Base-by-base conservation (phyloP, 2,797 vertebrate species). In the Chanos chanos region DNA sequence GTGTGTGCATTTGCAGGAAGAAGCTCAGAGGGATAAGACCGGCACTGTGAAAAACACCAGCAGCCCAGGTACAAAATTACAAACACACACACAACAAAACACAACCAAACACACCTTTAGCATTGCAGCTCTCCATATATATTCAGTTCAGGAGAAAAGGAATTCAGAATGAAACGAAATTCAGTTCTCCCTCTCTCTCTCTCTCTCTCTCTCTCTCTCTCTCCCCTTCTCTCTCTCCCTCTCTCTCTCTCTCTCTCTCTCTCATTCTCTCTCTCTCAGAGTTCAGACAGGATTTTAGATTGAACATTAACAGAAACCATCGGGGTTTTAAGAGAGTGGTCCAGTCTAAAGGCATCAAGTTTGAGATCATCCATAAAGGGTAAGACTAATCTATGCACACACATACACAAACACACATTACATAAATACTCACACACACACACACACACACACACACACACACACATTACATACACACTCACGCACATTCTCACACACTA, bases 341-440 rank as follows among this genome's bases (percentile, higher is more conserved):
- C n/a, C 93, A 94, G 64, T 85, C 89, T 62, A 95, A 95, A 80
- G 92, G 93, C 68, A 83, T 97, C 80, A 95, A 94, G 79, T 92
- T 97, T 25, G 94, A 97, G 78, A 78, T 97, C 66, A 53, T 92
- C 34, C 93, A 95, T 77, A 95, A 93, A 70, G 94, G 94, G 94
- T 97, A 77, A 84, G 84, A 13, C 9, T 64, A 9, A 48, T n/a
- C n/a, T n/a, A n/a, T n/a, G n/a, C n/a, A n/a, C n/a, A n/a, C n/a
- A n/a, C n/a, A n/a, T n/a, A n/a, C n/a, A n/a, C n/a, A n/a, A n/a
- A n/a, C n/a, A n/a, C n/a, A n/a, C n/a, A n/a, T n/a, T n/a, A n/a
- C n/a, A n/a, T n/a, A n/a, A n/a, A n/a, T n/a, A n/a, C n/a, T n/a
- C n/a, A n/a, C 12, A 2, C 12, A 3, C 7, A 25, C 18, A 16